phyloP scores from a whole-genome alignment of 1,140 invertebrate species.

The Leptinotarsa texana region DNA sequence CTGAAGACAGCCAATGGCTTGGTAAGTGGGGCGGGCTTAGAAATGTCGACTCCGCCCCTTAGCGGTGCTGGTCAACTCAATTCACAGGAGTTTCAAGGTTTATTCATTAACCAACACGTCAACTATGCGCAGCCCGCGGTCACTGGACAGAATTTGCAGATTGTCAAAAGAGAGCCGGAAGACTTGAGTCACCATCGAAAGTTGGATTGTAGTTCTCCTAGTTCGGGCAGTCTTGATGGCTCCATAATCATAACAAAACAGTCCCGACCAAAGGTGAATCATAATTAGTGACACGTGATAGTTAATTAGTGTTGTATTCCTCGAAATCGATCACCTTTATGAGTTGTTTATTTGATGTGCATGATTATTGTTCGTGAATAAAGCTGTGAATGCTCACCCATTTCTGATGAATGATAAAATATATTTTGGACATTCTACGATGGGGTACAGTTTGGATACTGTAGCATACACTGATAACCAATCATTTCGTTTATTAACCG shows the following conservation, averaged over 20 bases:
- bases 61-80: conserved; percentile 54
- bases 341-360: no score
- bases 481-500: background rate
- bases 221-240: conserved; percentile 51
- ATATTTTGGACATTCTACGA: background rate
- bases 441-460: background rate
- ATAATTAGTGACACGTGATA: conserved; percentile 31
- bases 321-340: no score
- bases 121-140: conserved; percentile 50
- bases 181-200: conserved; percentile 62
- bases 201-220: conserved; percentile 51
- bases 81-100: conserved; percentile 63
- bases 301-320: background rate
- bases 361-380: no score
- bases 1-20: conserved; percentile 61
- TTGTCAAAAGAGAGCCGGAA: conserved; percentile 69
- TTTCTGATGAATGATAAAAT: background rate
- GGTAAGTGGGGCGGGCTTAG: conserved; percentile 60
- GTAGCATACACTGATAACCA: no score
- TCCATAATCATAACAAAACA: conserved; percentile 54
- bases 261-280: conserved; percentile 52
- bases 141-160: conserved; percentile 56
- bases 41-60: conserved; percentile 58
- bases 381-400: background rate
- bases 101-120: conserved; percentile 65